phyloP scores from a whole-genome alignment of 1,140 invertebrate species.

The Trichonephila inaurata region DNA sequence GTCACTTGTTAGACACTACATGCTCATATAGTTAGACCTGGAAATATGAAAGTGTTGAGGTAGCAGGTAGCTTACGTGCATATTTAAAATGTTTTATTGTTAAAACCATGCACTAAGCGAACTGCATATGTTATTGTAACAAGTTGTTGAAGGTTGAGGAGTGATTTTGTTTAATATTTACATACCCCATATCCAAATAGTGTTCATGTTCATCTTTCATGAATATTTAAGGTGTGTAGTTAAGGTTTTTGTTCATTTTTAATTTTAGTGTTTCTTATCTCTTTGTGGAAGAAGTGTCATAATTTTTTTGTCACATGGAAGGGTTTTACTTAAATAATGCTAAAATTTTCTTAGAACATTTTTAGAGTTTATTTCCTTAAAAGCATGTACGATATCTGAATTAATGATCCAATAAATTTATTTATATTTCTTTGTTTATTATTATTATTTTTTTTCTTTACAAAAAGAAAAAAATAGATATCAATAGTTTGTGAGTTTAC shows the following conservation, averaged over 20 bases:
- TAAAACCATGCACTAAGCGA: neutral
- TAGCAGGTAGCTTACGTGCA: neutral
- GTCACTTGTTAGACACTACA: too few species aligned
- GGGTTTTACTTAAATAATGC: conserved; percentile 7
- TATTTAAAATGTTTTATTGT: neutral
- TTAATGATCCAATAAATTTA: too few species aligned
- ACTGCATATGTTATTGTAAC: neutral
- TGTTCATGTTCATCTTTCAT: conserved; percentile 21
- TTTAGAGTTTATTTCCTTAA: neutral
- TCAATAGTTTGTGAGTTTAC: too few species aligned
- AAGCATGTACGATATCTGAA: too few species aligned
- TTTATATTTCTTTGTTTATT: too few species aligned
- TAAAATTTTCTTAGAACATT: neutral
- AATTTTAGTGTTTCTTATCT: neutral
- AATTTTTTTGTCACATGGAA: neutral
- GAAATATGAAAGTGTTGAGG: neutral
- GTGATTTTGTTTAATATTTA: conserved; percentile 7
- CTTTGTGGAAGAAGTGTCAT: neutral
- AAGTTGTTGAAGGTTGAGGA: neutral
- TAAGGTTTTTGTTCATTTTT: conserved; percentile 8
- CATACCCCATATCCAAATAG: conserved; percentile 2
- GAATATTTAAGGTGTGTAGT: conserved; percentile 48
- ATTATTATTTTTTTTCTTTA: too few species aligned
- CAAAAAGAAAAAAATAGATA: too few species aligned
- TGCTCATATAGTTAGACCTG: neutral